These are phyloP conservation scores for Geophilus truncorum DNA, from an alignment of 2,888 invertebrate species.

Conservation along the genomic window DNA sequence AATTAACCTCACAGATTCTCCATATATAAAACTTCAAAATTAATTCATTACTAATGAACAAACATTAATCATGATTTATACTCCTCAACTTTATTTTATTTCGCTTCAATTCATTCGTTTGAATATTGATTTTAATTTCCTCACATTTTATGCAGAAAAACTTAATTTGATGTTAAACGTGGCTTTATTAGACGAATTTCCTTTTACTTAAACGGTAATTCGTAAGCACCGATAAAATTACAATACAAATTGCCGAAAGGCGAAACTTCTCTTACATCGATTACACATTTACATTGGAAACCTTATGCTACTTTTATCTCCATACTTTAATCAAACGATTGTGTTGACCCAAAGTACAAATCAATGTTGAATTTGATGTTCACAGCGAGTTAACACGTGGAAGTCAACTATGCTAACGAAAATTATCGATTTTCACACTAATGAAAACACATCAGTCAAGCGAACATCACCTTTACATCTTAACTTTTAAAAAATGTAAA, in stretches of 20 bases:
- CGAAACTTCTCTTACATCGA: background rate
- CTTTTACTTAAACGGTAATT: too few species aligned
- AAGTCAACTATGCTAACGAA: background rate
- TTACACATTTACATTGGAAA: background rate
- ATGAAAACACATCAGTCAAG: background rate
- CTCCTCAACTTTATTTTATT: too few species aligned
- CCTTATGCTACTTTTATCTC: background rate
- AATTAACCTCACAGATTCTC: too few species aligned
- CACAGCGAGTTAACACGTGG: background rate
- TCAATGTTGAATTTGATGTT: background rate
- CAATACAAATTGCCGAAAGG: background rate
- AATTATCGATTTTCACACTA: background rate
- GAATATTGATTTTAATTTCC: too few species aligned
- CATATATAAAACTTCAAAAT: too few species aligned
- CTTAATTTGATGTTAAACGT: background rate
- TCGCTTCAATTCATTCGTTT: too few species aligned
- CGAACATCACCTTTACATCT: background rate
- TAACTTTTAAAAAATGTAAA: background rate
- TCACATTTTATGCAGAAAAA: too few species aligned
- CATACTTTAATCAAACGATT: background rate
- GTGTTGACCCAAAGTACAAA: background rate
- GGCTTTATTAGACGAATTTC: background rate
- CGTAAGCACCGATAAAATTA: background rate
- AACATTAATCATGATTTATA: too few species aligned
- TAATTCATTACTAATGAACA: too few species aligned